Evolutionary conservation across 2,113 vertebrate genomes (phyloP), one percentile per base, ranked within the genome.

Genomic region (Hirundichthys speculiger): DNA sequence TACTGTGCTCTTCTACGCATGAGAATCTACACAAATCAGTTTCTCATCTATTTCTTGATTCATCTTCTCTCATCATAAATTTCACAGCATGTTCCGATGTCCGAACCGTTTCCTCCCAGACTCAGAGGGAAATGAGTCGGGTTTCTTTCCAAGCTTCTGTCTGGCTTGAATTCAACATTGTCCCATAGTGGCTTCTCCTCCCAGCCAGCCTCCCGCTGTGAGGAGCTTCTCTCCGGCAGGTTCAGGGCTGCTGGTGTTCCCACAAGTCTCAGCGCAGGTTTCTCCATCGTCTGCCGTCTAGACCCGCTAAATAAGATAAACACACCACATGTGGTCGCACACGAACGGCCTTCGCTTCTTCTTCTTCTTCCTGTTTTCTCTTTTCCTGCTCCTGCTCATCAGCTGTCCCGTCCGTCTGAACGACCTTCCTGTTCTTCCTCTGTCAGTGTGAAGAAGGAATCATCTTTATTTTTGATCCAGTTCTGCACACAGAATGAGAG

Each of bases 391-490:
- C 42, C 41, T 25, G 18, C 49, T 77, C 61, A 52, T 74, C 15
- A 43, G 34, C 41, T n/a, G 18, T 49, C 43, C 34, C 2, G 1
- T 52, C 48, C 53, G 7, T 21, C 38, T 43, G 15, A 9, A 19
- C 62, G 52, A 49, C 51, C 20, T 45, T 75, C 54, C 52, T 58
- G 51, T 73, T 69, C 69, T 73, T n/a, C 68, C 41, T 71, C 19
- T 49, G 51, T 69, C 73, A 75, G 71, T 71, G 62, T 86, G 84
- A 27, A 72, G 69, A 88, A 90, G 62, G 24, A 59, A 84, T 87
- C 86, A 90, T 62, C 24, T 10, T 27, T 60, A 64, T 18, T 2
- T 16, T 71, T 62, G 5, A n/a, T n/a, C n/a, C 2, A 14, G 47
- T 63, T 50, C 4, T 39, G 18, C 30, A 48, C 53, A 55, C 12